Evolutionary conservation across 1,140 invertebrate genomes (phyloP).

Genomic region (Metopolophium dirhodum): DNA sequence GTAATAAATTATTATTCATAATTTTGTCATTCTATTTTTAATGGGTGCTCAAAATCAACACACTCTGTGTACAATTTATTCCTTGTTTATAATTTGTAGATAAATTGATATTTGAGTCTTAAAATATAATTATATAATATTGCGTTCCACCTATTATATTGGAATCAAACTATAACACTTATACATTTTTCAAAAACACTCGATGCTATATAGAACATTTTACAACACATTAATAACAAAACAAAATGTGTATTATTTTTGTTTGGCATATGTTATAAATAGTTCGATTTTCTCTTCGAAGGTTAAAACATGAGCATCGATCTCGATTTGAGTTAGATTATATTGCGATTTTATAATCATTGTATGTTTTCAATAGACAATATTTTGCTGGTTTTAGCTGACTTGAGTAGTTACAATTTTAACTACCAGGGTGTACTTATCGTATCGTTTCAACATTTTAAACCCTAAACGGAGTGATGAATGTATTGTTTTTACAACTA

Average conservation of each 20-base stretch:
- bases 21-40: not conserved
- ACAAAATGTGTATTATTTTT: not conserved
- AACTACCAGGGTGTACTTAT: not conserved
- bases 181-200: not conserved
- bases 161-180: not conserved
- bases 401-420: not conserved
- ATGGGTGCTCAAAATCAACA: not conserved
- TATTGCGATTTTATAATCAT: not conserved
- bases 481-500: not conserved
- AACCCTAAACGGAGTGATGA: not conserved
- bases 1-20: conserved; percentile 38
- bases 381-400: not conserved
- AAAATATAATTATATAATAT: not conserved
- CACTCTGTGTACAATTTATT: not conserved
- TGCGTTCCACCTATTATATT: not conserved
- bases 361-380: not conserved
- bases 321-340: not conserved
- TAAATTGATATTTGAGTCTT: not conserved
- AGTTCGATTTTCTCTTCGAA: not conserved
- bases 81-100: not conserved
- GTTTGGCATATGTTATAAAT: not conserved
- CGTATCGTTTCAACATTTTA: not conserved
- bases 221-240: not conserved
- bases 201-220: not conserved
- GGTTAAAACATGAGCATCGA: not conserved